These are phyloP conservation scores for Carassius carassius DNA, from an alignment of 2,113 vertebrate genomes.

Conservation along the genomic window DNA sequence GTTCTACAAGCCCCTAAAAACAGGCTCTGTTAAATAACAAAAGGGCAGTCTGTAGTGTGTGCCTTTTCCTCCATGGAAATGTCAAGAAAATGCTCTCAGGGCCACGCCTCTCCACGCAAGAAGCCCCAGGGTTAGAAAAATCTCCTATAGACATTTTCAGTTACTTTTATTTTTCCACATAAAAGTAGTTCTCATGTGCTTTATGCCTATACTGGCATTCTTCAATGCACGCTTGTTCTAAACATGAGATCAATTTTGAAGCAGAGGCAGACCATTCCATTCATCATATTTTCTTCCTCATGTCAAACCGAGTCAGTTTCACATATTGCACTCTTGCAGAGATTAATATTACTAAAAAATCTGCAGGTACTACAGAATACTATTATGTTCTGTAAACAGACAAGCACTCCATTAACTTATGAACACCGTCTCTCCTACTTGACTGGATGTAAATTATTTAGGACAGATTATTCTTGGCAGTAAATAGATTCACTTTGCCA, in stretches of 20 bases:
- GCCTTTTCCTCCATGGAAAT: constrained; percentile 18
- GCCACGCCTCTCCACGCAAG: constrained; percentile 19
- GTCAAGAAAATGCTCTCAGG: constrained; percentile 26
- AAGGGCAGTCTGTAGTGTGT: constrained; percentile 21
- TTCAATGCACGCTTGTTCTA: background rate
- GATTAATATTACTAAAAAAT: constrained; percentile 1
- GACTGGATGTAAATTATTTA: background rate
- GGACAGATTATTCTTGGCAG: background rate
- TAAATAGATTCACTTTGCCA: background rate
- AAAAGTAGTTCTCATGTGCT: background rate
- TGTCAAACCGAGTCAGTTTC: background rate
- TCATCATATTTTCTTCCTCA: background rate
- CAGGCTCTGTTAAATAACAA: constrained; percentile 24
- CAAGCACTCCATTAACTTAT: background rate
- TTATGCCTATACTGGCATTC: background rate
- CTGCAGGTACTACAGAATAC: background rate
- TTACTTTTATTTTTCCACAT: background rate
- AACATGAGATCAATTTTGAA: background rate
- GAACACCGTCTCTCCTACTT: background rate
- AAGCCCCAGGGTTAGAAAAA: background rate
- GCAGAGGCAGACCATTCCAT: background rate
- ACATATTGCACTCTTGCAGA: background rate
- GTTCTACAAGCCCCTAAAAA: constrained; percentile 1
- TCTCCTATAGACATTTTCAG: background rate
- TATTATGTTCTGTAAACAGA: background rate